Conservation (phyloP, 2,113 vertebrate species). For the Ammodramus savannarum region DNA sequence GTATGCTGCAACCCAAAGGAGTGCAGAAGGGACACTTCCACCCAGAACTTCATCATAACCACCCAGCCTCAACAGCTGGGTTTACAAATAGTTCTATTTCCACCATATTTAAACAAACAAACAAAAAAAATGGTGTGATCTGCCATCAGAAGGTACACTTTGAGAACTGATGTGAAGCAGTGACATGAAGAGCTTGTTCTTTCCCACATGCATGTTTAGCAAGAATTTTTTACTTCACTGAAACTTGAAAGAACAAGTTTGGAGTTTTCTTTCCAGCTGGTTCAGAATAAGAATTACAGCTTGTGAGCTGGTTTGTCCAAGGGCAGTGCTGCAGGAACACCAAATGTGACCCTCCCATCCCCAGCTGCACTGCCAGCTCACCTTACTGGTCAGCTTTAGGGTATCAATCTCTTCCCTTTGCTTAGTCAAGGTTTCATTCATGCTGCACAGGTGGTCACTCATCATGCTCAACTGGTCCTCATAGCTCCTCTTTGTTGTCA, state of each 20-base stretch:
- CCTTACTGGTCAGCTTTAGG: constrained; percentile 90
- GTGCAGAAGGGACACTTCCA: neutral
- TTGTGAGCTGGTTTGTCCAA: neutral
- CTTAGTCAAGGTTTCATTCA: constrained; percentile 96
- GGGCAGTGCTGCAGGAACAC: neutral
- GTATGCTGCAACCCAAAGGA: neutral
- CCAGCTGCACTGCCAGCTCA: constrained; percentile 28
- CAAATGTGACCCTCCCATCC: neutral
- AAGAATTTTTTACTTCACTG: neutral
- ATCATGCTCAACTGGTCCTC: constrained; percentile 99
- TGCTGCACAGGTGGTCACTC: constrained; percentile 98
- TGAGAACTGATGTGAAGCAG: neutral
- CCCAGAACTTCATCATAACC: neutral
- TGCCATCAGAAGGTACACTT: neutral
- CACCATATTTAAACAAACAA: neutral
- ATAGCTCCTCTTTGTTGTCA: constrained; percentile 95
- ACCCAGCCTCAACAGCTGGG: neutral
- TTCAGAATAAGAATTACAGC: neutral
- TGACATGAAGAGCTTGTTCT: neutral
- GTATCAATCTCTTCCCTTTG: constrained; percentile 97
- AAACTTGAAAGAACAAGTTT: neutral
- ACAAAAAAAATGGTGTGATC: too few relatives aligned
- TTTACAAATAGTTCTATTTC: neutral
- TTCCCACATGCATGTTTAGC: neutral
- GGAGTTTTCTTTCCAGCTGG: neutral